Conservation (phyloP, 2,797 vertebrate genomes). For the Chanos chanos region DNA sequence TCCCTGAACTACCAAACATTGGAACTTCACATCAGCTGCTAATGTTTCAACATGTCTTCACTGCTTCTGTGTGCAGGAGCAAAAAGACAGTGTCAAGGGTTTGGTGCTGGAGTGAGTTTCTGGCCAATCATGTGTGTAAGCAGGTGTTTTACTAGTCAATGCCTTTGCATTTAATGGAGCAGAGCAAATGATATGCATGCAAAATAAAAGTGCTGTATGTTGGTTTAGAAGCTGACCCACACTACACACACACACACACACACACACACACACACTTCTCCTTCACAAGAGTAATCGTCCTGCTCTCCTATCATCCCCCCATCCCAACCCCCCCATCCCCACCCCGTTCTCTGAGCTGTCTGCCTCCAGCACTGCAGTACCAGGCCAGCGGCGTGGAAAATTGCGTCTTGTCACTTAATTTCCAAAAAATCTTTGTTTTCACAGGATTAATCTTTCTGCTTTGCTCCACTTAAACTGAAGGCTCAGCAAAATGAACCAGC, state of each 20-base stretch:
- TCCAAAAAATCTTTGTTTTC: slow-evolving; percentile 85
- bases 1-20: too few relatives aligned
- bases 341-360: slow-evolving; percentile 33
- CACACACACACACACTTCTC: slow-evolving; percentile 8
- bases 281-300: too few relatives aligned
- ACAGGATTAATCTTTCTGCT: slow-evolving; percentile 92
- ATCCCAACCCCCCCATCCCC: slow-evolving; percentile 67
- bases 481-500: slow-evolving; percentile 83
- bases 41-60: too few relatives aligned
- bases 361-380: slow-evolving; percentile 77
- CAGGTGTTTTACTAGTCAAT: too few relatives aligned
- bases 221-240: slow-evolving; percentile 5
- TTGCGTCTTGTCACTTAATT: slow-evolving; percentile 95
- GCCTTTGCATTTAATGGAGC: too few relatives aligned
- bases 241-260: slow-evolving; percentile 7
- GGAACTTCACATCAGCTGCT: too few relatives aligned
- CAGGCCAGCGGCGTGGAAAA: slow-evolving; percentile 90
- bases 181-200: too few relatives aligned
- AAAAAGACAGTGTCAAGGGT: too few relatives aligned
- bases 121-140: too few relatives aligned
- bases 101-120: too few relatives aligned
- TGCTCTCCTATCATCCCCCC: slow-evolving; percentile 6
- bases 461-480: slow-evolving; percentile 90
- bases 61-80: too few relatives aligned
- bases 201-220: not conserved